These are phyloP conservation scores for Orthosia gracilis DNA, from an alignment of 2,888 invertebrate genomes.

Conservation along the genomic window DNA sequence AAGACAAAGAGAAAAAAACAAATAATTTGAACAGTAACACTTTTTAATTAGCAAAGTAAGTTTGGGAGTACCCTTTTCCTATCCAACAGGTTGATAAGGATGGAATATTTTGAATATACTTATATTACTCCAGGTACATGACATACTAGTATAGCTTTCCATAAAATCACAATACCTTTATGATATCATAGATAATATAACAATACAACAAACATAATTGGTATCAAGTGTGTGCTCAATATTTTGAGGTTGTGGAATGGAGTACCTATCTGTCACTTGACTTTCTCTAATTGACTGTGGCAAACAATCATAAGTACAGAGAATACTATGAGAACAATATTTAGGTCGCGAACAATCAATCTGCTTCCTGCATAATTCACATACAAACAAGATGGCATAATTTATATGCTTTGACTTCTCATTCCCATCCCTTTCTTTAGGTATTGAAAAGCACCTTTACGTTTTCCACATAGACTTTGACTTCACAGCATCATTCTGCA, in stretches of 20 bases:
- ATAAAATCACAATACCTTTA: conserved; percentile 38
- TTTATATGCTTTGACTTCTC: conserved; percentile 19
- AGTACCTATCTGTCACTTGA: conserved; percentile 5
- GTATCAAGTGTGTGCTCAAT: conserved; percentile 29
- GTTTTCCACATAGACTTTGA: background rate
- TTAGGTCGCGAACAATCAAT: conserved; percentile 13
- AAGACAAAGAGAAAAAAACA: background rate
- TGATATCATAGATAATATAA: conserved; percentile 31
- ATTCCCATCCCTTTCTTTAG: conserved; percentile 8
- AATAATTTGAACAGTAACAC: background rate
- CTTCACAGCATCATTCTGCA: conserved; percentile 2
- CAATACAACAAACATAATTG: conserved; percentile 39
- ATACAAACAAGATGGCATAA: conserved; percentile 1
- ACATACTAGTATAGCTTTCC: conserved; percentile 11
- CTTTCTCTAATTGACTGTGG: conserved; percentile 24
- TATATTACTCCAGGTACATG: conserved; percentile 17
- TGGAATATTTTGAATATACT: conserved; percentile 25
- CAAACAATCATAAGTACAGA: conserved; percentile 8
- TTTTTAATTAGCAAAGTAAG: background rate
- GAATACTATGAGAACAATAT: conserved; percentile 15
- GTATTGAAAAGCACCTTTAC: conserved; percentile 3
- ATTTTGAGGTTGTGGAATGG: conserved; percentile 21
- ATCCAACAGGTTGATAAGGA: background rate
- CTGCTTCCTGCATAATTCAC: conserved; percentile 25
- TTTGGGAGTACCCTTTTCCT: background rate